Evolutionary conservation across 2,113 vertebrate species (phyloP).

Genomic region (Sarotherodon lohbergeri): DNA sequence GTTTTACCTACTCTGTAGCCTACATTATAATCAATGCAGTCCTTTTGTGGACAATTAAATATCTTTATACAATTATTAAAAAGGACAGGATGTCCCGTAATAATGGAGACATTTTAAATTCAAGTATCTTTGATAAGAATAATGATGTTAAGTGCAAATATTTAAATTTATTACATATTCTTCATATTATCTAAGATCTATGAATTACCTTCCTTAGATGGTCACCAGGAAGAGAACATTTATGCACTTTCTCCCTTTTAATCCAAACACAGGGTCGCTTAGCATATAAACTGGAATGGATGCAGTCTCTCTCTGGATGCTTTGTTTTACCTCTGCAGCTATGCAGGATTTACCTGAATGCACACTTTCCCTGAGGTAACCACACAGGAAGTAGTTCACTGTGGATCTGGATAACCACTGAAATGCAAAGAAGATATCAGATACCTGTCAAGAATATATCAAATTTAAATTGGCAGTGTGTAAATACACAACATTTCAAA

Average conservation of each 20-base stretch:
- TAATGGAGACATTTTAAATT: neutral
- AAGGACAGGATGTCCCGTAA: neutral
- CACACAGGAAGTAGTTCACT: neutral
- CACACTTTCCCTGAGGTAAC: neutral
- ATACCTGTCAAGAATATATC: neutral
- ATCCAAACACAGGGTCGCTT: rapidly evolving
- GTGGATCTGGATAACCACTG: neutral
- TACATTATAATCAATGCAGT: neutral
- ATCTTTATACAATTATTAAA: neutral
- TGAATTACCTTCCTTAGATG: neutral
- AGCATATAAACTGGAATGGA: neutral
- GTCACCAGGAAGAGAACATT: neutral
- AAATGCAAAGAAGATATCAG: neutral
- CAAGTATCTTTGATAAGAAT: neutral
- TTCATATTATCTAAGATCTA: neutral
- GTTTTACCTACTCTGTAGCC: neutral
- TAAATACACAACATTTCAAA: neutral
- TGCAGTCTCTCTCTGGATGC: neutral
- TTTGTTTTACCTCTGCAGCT: neutral
- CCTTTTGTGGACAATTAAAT: neutral
- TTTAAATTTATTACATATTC: neutral
- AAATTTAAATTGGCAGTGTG: neutral
- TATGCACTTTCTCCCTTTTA: neutral
- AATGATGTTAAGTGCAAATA: neutral
- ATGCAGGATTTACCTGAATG: neutral